Evolutionary conservation across 2,797 vertebrate species (phyloP), one percentile per base, ranked within the genome.

Genomic region (Sebastes kiyomatsui): DNA sequence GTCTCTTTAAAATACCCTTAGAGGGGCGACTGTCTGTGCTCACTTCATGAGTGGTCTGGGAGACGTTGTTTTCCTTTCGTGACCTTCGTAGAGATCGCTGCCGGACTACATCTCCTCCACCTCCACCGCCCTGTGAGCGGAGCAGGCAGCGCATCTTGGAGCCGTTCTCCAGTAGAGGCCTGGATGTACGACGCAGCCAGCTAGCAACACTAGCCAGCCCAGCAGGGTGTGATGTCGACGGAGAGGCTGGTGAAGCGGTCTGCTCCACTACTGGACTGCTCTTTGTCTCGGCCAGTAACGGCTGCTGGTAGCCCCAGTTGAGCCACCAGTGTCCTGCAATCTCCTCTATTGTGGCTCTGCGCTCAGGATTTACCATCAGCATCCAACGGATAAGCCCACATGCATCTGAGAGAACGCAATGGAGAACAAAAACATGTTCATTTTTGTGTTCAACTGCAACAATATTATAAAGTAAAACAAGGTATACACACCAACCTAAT

Each of bases 311-410:
- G 76, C 99, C 98, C 99, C 98, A 99, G 95, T 99, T 99, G 59
- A 99, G 96, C 99, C 99, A 99, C 98, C 98, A 99, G 87, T 99
- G 99, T 10, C 96, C 95, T 18, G 97, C 97, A 0, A 99, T 97
- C 72, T 99, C 98, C 77, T 98, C 97, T 25, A 98, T 91, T 13
- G 97, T 99, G 61, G 98, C 99, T 54, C 99, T 96, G 55, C 97
- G 97, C 72, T 97, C 98, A 0, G 99, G 98, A 94, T 99, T 99
- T 77, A 99, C 98, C 98, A 99, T 99, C 73, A 99, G 82, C 91
- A 99, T 97, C 99, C 99, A 99, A 0, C 99, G 97, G 93, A 99
- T 99, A 8, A 99, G 96, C 72, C 98, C 99, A 28, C 97, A 97
- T 20, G 99, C 99, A n/a, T 99, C 99, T 99, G 92, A 67, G 6